Base-by-base conservation (phyloP, 2,888 invertebrate genomes). In the Ptilodon capucinus region DNA sequence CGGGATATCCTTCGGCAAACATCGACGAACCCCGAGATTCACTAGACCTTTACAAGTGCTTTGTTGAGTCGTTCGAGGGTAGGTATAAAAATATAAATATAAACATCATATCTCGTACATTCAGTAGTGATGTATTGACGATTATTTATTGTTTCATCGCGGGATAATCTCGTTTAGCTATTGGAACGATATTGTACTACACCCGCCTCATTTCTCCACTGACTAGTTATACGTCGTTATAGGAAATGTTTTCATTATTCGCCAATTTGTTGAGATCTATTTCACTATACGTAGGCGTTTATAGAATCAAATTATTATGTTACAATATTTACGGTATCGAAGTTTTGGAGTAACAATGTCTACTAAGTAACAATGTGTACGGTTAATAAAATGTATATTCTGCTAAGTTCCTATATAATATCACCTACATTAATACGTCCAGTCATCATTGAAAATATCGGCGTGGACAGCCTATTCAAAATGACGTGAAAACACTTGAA, bases 1-100 rank as follows among this genome's bases (percentile, higher is more conserved):
- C 83, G 82, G 83, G 78, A 84, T 84, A 85, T 86, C 86, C 89
- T 81, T 84, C 77, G 79, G 86, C 84, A 90, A 89, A 89, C 88
- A 87, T 81, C 81, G 81, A 72, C 84, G 78, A 76, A 82, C 83
- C 80, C 84, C 85, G 81, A 83, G 82, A 86, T 87, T 85, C 85
- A 83, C 84, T 82, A 82, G 84, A 83, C 86, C 86, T 86, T 84
- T 82, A 81, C 78, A 78, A 84, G 84, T 82, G 81, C 84, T 83
- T 80, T 82, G 79, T 79, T 70, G 80, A 81, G 76, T 76, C 73
- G 75, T 74, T 71, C 61, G 67, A 70, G 66, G 74, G 68, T 76
- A 80, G 74, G 68, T 76, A 80, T 73, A 70, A 80, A 81, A 81
- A 84, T 80, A 84, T 83, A 86, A 81, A 84, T 60, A 62, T 75